Evolutionary conservation across 37 sponge, comb jelly and placozoan genomes (phyloP).

Genomic region (Diacarnus erythraeanus): DNA sequence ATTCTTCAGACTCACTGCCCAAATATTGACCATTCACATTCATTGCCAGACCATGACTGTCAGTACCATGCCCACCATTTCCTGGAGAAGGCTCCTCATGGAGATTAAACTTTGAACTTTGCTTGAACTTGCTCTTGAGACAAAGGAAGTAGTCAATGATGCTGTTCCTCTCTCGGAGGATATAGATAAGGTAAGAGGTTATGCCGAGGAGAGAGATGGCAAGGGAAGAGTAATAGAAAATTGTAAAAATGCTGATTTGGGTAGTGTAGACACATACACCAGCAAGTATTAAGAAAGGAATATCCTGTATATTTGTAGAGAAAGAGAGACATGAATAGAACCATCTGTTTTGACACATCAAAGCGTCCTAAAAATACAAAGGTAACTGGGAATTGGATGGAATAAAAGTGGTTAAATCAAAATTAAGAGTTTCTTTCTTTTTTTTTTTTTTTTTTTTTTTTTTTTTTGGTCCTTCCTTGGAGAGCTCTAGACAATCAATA

Average conservation of each 20-base stretch:
- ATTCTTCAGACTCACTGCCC: constrained; percentile 47
- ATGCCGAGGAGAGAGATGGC: constrained; percentile 30
- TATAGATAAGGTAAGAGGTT: constrained; percentile 26
- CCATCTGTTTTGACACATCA: no score
- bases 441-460: no score
- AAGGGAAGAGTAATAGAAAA: constrained; percentile 37
- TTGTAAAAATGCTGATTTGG: not conserved
- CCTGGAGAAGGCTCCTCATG: not conserved
- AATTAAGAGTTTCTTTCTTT: no score
- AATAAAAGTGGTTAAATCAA: no score
- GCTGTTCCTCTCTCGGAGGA: constrained; percentile 31
- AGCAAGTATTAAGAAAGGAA: constrained; percentile 46
- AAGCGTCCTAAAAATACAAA: no score
- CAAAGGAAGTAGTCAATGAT: constrained; percentile 19
- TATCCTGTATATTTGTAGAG: constrained; percentile 22
- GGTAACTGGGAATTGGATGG: no score
- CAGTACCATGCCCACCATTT: not conserved
- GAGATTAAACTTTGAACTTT: not conserved
- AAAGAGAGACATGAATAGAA: not conserved
- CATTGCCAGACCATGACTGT: constrained; percentile 1
- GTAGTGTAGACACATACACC: constrained; percentile 3
- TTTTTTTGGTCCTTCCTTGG: no score
- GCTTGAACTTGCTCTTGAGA: constrained; percentile 6
- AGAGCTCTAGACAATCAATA: no score
- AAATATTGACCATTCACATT: not conserved